phyloP scores from a whole-genome alignment of 2,113 vertebrate species.

The Burhinus bistriatus region DNA sequence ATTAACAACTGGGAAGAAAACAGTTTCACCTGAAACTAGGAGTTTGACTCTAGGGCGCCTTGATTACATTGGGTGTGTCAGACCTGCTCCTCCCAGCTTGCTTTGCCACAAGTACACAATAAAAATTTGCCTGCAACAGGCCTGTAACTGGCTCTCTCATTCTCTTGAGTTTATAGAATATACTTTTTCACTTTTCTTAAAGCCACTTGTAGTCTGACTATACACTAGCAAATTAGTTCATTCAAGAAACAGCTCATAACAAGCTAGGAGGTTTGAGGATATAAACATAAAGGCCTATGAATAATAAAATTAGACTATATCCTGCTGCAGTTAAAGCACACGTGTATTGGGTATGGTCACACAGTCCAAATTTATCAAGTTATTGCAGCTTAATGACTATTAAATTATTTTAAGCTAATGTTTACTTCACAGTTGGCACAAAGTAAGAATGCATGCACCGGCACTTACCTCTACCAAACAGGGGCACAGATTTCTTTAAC shows the following conservation, averaged over 20 bases:
- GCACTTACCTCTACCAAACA: not conserved
- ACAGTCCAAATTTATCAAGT: not conserved
- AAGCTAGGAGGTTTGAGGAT: not conserved
- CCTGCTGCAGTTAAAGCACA: not conserved
- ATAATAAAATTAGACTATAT: not conserved
- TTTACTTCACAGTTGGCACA: not conserved
- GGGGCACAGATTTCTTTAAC: not conserved
- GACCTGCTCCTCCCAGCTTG: not conserved
- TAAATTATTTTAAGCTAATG: not conserved
- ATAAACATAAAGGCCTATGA: not conserved
- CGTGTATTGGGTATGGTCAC: not conserved
- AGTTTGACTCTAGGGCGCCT: not conserved
- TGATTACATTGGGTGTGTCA: conserved; percentile 10
- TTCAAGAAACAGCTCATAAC: not conserved
- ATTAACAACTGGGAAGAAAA: not conserved
- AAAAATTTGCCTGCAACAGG: not conserved
- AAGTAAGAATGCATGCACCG: not conserved
- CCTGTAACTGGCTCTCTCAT: not conserved
- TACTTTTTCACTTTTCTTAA: not conserved
- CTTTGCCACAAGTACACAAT: not conserved
- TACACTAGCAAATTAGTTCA: not conserved
- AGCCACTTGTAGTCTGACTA: not conserved
- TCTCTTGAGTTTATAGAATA: not conserved
- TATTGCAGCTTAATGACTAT: not conserved
- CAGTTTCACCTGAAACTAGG: conserved; percentile 9